Evolutionary conservation across 2,888 invertebrate species (phyloP), one percentile per base, ranked within the genome.

Genomic region (Elaeidobius kamerunicus): DNA sequence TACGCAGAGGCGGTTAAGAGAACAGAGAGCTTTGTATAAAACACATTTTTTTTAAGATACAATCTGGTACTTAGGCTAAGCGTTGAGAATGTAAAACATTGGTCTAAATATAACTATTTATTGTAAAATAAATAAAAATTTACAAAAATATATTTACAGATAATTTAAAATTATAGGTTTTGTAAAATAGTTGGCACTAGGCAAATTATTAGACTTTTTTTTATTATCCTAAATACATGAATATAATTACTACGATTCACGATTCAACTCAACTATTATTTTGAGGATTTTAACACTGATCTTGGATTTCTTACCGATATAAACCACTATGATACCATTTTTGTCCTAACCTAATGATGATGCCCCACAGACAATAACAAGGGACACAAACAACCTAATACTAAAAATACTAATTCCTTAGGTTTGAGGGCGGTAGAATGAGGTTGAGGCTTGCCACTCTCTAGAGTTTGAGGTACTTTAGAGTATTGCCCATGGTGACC

Each of bases 301-400:
- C 2, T 11, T 39, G 14, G 39, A 17, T 39, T 39, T 27, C 7
- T 27, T 27, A 35, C 35, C 14, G 11, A 35, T 14, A 12, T 35
- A 14, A 12, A 35, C 2, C 2, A 35, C 9, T 2, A 39, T n/a
- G n/a, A n/a, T n/a, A n/a, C n/a, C n/a, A n/a, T n/a, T n/a, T 30
- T 11, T 3, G 3, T 40, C 14, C 14, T 16, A 55, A 27, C 36
- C 58, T 59, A 67, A 76, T 94, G 94, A 62, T 90, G 85, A 74
- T 98, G 97, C 2, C 95, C 91, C 63, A 94, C 79, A 0, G 96
- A 89, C n/a, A 99, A 78, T 18, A 97, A 70, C 0, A 94, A 78
- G 0, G 99, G 99, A 53, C 92, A 73, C 47, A 97, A 71, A 1
- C 95, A 89, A 0, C 98, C 99, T 16, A 87, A 71, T 1, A 97